A percentile compares a stretch with the other conserved stretches of the same genome.
Evolutionary conservation across 2,113 vertebrate genomes (phyloP).

Genomic region (Euleptes europaea): DNA sequence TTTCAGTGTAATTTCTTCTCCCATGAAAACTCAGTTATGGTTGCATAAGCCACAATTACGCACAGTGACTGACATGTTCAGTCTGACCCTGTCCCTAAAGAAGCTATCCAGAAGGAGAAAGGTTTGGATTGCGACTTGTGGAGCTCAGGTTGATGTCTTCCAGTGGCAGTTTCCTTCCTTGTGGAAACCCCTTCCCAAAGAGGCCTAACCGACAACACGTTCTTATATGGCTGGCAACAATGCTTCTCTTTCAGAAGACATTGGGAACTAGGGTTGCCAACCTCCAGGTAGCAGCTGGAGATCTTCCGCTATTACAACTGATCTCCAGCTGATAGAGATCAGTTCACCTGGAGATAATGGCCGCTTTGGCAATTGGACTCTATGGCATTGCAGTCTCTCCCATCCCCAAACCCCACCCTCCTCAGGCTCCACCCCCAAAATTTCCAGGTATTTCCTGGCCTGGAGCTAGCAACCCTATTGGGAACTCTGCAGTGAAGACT

Average conservation of each 20-base stretch:
- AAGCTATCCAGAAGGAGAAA: neutral
- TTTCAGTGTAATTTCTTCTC: neutral
- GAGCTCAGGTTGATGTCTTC: neutral
- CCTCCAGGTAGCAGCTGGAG: too few relatives aligned
- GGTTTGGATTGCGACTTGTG: neutral
- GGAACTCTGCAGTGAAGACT: neutral
- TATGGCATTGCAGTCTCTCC: too few relatives aligned
- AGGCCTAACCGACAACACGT: neutral
- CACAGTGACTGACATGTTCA: too few relatives aligned
- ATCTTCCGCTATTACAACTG: too few relatives aligned
- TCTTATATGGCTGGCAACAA: neutral
- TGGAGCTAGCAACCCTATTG: too few relatives aligned
- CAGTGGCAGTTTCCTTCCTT: neutral
- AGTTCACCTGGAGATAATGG: too few relatives aligned
- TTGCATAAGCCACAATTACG: neutral
- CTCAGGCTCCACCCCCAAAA: too few relatives aligned
- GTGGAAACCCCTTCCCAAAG: neutral
- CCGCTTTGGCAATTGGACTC: too few relatives aligned
- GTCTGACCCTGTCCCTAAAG: neutral
- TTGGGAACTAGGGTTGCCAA: too few relatives aligned
- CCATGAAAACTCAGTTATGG: neutral
- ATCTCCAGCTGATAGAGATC: too few relatives aligned
- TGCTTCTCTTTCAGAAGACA: neutral
- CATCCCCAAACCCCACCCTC: too few relatives aligned
- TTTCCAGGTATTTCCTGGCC: too few relatives aligned